Evolutionary conservation across 2,113 vertebrate genomes (phyloP).

Genomic region (Suncus etruscus): DNA sequence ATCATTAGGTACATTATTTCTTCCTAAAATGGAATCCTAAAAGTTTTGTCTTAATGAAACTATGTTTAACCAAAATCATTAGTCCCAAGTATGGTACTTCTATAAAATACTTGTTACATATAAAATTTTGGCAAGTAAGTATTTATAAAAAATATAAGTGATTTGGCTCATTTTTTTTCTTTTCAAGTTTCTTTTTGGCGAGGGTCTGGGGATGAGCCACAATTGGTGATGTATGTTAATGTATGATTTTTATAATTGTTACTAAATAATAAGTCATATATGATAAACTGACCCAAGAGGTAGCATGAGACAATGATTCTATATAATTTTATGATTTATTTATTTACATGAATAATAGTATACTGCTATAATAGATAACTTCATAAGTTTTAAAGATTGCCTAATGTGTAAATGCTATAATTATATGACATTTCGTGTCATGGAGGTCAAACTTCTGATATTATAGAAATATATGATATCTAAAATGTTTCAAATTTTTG

Average conservation of each 20-base stretch:
- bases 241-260: not conserved
- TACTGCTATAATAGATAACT: not conserved
- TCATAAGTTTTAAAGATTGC: conserved; percentile 36
- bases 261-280: not conserved
- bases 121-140: conserved; percentile 4
- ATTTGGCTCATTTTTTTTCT: not conserved
- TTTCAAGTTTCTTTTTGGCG: not conserved
- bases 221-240: not conserved
- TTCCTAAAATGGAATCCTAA: conserved; percentile 43
- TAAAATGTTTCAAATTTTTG: conserved; percentile 46
- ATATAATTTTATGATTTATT: not conserved
- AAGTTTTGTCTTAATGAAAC: conserved; percentile 2
- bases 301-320: not conserved
- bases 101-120: conserved; percentile 8
- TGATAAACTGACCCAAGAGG: not conserved
- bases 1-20: conserved; percentile 8
- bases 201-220: too few relatives aligned
- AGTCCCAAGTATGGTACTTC: not conserved
- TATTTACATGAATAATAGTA: conserved; percentile 5
- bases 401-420: not conserved
- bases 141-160: conserved; percentile 36
- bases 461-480: conserved; percentile 30
- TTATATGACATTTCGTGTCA: not conserved
- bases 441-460: conserved; percentile 2
- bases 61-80: conserved; percentile 33